These are phyloP conservation scores for Tiliacea aurago DNA, from an alignment of 2,888 invertebrate genomes.

Conservation along the genomic window DNA sequence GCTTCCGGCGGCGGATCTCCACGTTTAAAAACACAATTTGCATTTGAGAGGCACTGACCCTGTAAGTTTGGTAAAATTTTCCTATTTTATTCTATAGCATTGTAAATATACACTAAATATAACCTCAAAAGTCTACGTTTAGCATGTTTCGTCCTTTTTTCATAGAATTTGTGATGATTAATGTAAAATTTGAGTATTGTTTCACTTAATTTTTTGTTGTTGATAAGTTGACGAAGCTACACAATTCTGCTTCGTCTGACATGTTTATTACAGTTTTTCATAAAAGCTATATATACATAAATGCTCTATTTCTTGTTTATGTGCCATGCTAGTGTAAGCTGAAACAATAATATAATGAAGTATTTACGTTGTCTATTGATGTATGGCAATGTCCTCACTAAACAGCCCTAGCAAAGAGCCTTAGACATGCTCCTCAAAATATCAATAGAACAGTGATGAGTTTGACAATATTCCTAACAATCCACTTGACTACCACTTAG, in stretches of 20 bases:
- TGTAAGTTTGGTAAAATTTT: slow-evolving; percentile 32
- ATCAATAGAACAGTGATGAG: background rate
- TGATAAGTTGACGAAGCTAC: slow-evolving; percentile 10
- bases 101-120: slow-evolving; percentile 43
- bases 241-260: background rate
- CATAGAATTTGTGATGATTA: background rate
- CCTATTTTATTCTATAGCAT: slow-evolving; percentile 19
- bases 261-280: background rate
- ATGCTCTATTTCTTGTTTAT: background rate
- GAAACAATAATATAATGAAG: background rate
- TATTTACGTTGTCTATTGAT: background rate
- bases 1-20: slow-evolving; percentile 10
- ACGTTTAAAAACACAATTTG: slow-evolving; percentile 26
- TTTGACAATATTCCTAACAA: background rate
- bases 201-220: background rate
- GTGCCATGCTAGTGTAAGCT: background rate
- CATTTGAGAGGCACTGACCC: slow-evolving; percentile 35
- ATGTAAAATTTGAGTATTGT: background rate
- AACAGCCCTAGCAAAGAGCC: background rate
- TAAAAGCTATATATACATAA: background rate
- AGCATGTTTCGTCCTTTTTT: background rate
- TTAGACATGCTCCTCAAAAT: background rate
- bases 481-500: too few relatives aligned
- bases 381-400: background rate
- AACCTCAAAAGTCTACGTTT: slow-evolving; percentile 50